Percentiles rank a stretch among this genome's conserved stretches.
Conservation (phyloP, 2,888 invertebrate species). For the Ypsolopha sequella region DNA sequence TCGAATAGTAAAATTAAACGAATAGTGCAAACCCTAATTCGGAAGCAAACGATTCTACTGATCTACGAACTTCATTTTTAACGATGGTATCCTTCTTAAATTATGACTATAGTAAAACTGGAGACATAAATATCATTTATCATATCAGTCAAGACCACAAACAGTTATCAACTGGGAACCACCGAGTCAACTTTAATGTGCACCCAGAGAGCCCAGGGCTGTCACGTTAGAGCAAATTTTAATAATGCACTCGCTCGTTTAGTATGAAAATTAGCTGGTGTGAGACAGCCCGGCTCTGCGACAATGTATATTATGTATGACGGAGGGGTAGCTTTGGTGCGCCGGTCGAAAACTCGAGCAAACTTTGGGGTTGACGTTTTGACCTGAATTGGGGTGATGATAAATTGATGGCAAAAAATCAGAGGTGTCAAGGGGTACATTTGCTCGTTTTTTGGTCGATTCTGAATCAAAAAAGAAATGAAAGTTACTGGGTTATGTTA, state of each 20-base stretch:
- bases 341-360: background rate
- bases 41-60: too few relatives aligned
- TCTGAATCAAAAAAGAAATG: too few relatives aligned
- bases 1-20: too few relatives aligned
- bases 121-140: too few relatives aligned
- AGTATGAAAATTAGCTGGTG: constrained; percentile 66
- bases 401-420: background rate
- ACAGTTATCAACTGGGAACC: constrained; percentile 16
- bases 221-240: constrained; percentile 57
- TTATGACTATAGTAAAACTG: too few relatives aligned
- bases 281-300: constrained; percentile 30
- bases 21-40: too few relatives aligned
- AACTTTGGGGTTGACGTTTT: constrained; percentile 1
- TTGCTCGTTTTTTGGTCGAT: too few relatives aligned
- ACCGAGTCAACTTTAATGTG: constrained; percentile 46
- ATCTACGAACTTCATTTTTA: too few relatives aligned
- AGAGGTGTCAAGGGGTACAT: background rate
- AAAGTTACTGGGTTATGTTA: too few relatives aligned
- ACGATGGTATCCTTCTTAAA: too few relatives aligned
- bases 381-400: background rate
- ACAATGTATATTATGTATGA: constrained; percentile 49
- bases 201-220: constrained; percentile 30
- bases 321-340: background rate
- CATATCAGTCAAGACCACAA: too few relatives aligned
- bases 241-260: constrained; percentile 66